These are phyloP conservation scores for Leptinotarsa texana DNA, from an alignment of 1,140 invertebrate species.

Conservation along the genomic window DNA sequence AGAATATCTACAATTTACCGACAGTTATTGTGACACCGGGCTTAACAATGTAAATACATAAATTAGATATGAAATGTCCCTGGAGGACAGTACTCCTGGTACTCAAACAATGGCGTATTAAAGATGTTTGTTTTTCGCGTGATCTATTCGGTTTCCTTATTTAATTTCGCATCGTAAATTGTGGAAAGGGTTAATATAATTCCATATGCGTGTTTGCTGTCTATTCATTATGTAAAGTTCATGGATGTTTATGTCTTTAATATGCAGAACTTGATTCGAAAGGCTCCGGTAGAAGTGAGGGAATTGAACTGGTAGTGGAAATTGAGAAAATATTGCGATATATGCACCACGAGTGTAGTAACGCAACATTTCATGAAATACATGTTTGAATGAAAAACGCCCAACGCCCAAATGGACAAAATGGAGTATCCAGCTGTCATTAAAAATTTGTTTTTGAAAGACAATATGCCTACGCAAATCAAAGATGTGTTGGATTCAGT, in stretches of 20 bases:
- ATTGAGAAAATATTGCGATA: too few species aligned
- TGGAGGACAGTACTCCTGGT: slow-evolving; percentile 21
- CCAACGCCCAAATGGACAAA: too few species aligned
- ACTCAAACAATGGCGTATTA: slow-evolving; percentile 37
- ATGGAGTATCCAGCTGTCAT: too few species aligned
- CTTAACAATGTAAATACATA: slow-evolving; percentile 39
- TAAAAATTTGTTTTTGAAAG: too few species aligned
- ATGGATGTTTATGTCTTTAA: slow-evolving; percentile 15
- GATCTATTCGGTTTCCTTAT: slow-evolving; percentile 32
- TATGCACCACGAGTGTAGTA: too few species aligned
- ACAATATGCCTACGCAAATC: too few species aligned
- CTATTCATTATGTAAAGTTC: slow-evolving; percentile 11
- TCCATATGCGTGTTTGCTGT: slow-evolving; percentile 30
- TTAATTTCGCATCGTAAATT: slow-evolving; percentile 39
- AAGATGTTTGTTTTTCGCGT: slow-evolving; percentile 30
- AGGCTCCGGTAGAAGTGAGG: neutral
- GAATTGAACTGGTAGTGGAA: too few species aligned
- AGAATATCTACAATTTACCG: slow-evolving; percentile 20
- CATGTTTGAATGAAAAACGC: too few species aligned
- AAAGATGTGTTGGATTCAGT: too few species aligned
- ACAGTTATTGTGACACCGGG: slow-evolving; percentile 21
- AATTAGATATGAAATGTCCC: slow-evolving; percentile 37
- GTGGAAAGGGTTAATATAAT: slow-evolving; percentile 25
- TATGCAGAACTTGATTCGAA: neutral
- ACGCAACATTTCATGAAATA: too few species aligned